Percentiles rank a stretch among this genome's conserved stretches.
phyloP scores from a whole-genome alignment of 2,113 vertebrate genomes.

The Piliocolobus tephrosceles region DNA sequence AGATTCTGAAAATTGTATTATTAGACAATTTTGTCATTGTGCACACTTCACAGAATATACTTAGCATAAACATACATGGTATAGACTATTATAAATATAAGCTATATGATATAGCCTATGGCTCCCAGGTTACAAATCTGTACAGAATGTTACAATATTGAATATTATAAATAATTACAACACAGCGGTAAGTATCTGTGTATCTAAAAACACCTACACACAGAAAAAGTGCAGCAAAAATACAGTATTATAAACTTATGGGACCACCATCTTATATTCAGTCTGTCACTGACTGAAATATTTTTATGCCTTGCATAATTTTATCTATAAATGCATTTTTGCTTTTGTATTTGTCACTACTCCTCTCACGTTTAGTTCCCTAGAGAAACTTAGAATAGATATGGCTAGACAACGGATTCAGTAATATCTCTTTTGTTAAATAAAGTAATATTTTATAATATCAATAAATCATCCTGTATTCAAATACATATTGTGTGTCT shows the following conservation, averaged over 20 bases:
- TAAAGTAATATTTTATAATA: background rate
- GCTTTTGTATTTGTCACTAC: background rate
- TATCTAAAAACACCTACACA: background rate
- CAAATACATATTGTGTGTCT: background rate
- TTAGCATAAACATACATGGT: background rate
- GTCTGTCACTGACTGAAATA: background rate
- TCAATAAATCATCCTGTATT: background rate
- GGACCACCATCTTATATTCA: background rate
- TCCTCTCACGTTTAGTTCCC: background rate
- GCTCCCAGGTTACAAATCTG: background rate
- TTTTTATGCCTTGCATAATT: background rate
- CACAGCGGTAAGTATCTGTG: background rate
- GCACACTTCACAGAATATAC: background rate
- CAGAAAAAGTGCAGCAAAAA: background rate
- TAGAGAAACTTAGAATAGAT: background rate
- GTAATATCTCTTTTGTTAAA: background rate
- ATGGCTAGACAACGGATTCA: background rate
- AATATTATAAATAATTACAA: background rate
- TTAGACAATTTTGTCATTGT: background rate
- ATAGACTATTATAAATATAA: background rate
- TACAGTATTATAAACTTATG: background rate
- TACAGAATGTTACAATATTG: background rate
- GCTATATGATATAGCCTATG: background rate
- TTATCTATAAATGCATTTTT: background rate
- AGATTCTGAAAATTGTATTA: background rate